Evolutionary conservation across 2,797 vertebrate genomes (phyloP), one percentile per base, ranked within the genome.

Genomic region (Sternarchorhynchus goeldii): DNA sequence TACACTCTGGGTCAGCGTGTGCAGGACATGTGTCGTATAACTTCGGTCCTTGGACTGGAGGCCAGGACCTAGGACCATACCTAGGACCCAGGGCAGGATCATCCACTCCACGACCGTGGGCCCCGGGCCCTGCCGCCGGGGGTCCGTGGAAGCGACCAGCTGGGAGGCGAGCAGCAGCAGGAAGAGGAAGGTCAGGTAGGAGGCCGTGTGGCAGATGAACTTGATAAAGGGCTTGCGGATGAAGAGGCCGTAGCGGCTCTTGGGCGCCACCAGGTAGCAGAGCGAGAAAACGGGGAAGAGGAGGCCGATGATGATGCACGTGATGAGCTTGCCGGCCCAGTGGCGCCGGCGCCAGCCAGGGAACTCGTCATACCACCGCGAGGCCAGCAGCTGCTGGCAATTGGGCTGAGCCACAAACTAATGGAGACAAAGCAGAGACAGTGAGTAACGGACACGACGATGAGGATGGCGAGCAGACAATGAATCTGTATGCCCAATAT

Each of bases 141-240:
- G 78, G 65, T 95, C 78, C 53, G 88, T 91, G 81, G 89, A 92
- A 81, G 93, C 93, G 82, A 97, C 96, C 75, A 96, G 95, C 88
- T 99, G 97, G 34, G 97, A 99, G 76, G 96, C 96, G 85, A 98
- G 90, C 83, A 99, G 88, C 84, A 99, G 93, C 84, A 98, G 93
- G 89, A 98, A 95, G 86, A 99, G 93, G 91, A 99, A 99, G 88
- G 96, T 98, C 93, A 99, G 90, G 89, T 99, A 99, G 21, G 98
- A 99, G 21, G 97, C 92, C 0, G 98, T 98, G 89, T 99, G 98
- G 91, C 98, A 99, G 93, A 99, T 99, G 92, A 99, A 99, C 93
- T 99, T 99, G 92, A 99, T 96, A 91, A 99, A 99, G 83, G 97
- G 98, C 87, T 97, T 99, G 84, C 95, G 94, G 89, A 99, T 99